Conservation (phyloP, 2,113 vertebrate species). For the Mus spicilegus region DNA sequence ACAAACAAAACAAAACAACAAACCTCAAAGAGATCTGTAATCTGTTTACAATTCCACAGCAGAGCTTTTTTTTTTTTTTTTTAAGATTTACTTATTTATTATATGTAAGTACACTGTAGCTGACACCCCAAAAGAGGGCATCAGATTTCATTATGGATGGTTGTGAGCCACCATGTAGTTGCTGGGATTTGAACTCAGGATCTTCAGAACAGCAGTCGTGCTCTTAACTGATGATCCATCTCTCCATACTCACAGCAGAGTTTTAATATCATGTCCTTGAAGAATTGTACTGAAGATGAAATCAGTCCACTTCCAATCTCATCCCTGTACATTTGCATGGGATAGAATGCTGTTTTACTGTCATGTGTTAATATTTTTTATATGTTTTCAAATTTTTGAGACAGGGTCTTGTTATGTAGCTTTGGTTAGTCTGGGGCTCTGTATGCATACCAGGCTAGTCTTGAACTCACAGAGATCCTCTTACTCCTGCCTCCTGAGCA, state of each 20-base stretch:
- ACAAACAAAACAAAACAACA: background rate
- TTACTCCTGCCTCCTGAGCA: background rate
- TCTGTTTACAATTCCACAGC: background rate
- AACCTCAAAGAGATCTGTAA: constrained; percentile 6
- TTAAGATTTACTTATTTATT: too few relatives aligned
- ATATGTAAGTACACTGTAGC: too few relatives aligned
- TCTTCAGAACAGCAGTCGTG: too few relatives aligned
- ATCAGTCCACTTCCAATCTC: constrained; percentile 15
- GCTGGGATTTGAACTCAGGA: too few relatives aligned
- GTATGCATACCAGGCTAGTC: background rate
- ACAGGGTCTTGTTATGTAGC: background rate
- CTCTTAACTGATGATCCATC: too few relatives aligned
- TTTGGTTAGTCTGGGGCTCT: background rate
- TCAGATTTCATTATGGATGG: too few relatives aligned
- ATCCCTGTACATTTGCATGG: background rate
- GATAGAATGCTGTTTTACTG: background rate
- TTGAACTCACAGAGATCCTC: background rate
- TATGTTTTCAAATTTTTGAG: background rate
- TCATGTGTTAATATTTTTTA: background rate
- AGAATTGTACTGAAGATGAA: background rate
- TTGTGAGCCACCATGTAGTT: too few relatives aligned
- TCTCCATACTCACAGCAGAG: background rate
- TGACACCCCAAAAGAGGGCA: too few relatives aligned
- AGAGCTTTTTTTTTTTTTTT: background rate
- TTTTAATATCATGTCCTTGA: constrained; percentile 37